A percentile compares a stretch with the other conserved stretches of the same genome.
Conservation (phyloP, 2,888 invertebrate genomes). For the Notodonta ziczac region DNA sequence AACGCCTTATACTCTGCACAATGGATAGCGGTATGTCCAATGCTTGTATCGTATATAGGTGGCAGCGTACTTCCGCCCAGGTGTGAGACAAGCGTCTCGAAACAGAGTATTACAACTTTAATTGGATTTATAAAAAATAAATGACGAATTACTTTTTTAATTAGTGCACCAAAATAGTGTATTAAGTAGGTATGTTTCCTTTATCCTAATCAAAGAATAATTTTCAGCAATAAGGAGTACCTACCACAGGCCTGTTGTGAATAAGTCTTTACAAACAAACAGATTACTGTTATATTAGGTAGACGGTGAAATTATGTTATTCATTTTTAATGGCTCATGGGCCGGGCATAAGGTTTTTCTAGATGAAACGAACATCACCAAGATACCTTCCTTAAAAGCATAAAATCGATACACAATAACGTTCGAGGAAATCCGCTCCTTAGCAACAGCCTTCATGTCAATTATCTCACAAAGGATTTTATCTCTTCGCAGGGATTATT, state of each 20-base stretch:
- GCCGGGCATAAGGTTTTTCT: too few species aligned
- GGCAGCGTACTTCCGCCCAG: constrained; percentile 53
- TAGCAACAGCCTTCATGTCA: constrained; percentile 1
- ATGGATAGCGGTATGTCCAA: background rate
- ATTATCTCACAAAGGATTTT: background rate
- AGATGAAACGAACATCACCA: too few species aligned
- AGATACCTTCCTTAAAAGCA: constrained; percentile 8
- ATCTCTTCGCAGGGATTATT: background rate
- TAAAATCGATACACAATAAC: constrained; percentile 17
- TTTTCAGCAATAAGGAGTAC: too few species aligned
- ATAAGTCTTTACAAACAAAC: too few species aligned
- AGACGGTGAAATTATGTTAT: too few species aligned
- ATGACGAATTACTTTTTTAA: too few species aligned
- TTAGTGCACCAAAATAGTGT: too few species aligned
- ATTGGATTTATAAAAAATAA: constrained; percentile 1
- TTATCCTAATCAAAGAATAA: too few species aligned
- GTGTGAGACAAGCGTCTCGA: constrained; percentile 36
- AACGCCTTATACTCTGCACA: constrained; percentile 1
- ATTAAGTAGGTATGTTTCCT: too few species aligned
- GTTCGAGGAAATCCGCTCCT: constrained; percentile 12
- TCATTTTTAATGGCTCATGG: too few species aligned
- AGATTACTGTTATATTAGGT: too few species aligned
- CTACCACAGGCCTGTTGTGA: too few species aligned
- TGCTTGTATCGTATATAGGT: background rate
- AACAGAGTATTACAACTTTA: background rate